phyloP scores from a whole-genome alignment of 2,797 vertebrate genomes.

The Spatula versicolor region DNA sequence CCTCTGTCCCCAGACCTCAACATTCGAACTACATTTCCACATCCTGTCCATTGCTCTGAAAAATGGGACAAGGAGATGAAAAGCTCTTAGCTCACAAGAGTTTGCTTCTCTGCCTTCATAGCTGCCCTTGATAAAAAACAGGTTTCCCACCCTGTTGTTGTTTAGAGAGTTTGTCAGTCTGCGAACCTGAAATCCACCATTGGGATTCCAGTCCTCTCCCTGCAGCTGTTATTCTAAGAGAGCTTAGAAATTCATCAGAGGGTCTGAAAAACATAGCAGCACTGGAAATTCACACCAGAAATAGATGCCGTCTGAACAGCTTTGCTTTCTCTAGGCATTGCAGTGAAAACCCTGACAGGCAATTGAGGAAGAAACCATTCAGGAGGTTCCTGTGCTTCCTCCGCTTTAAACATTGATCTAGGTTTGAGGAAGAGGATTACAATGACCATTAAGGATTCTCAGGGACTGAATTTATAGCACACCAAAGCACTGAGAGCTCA shows the following conservation, averaged over 20 bases:
- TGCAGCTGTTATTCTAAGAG: slow-evolving; percentile 31
- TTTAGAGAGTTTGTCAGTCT: slow-evolving; percentile 31
- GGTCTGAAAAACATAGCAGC: slow-evolving; percentile 59
- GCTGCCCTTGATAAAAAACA: slow-evolving; percentile 38
- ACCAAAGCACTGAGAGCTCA: slow-evolving; percentile 8
- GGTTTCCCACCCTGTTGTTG: slow-evolving; percentile 15
- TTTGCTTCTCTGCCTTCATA: slow-evolving; percentile 32
- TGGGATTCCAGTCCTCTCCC: slow-evolving; percentile 10
- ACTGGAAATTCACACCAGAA: slow-evolving; percentile 59
- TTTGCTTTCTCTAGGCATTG: slow-evolving; percentile 52
- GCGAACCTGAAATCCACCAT: not conserved
- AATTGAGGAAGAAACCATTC: not conserved
- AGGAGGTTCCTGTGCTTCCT: slow-evolving; percentile 2
- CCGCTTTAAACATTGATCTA: slow-evolving; percentile 15
- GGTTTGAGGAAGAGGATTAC: slow-evolving; percentile 31
- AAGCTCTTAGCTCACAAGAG: slow-evolving; percentile 9
- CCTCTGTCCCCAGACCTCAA: not conserved
- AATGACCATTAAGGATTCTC: slow-evolving; percentile 8
- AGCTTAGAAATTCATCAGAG: slow-evolving; percentile 46
- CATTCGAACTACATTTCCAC: not conserved
- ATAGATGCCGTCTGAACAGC: slow-evolving; percentile 25
- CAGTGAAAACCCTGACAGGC: slow-evolving; percentile 42
- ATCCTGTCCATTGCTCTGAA: not conserved
- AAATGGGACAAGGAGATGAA: not conserved
- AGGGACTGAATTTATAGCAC: not conserved